A percentile compares a stretch with the other conserved stretches of the same genome.
Conservation (phyloP, 2,797 vertebrate species). For the Gobio occitaniae region DNA sequence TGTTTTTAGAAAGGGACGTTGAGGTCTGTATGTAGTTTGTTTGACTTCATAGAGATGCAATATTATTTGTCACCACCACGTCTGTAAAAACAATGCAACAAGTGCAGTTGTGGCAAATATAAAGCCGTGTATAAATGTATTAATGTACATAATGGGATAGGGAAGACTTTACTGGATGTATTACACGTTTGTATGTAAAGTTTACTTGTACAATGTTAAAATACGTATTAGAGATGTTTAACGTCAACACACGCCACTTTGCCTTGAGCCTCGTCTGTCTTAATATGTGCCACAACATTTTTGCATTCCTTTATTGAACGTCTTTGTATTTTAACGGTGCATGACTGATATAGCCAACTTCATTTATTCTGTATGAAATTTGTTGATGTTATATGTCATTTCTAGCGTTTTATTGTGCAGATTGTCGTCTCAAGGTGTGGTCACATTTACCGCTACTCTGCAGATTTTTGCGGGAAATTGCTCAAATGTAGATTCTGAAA, state of each 20-base stretch:
- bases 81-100: slow-evolving; percentile 31
- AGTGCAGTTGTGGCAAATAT: slow-evolving; percentile 37
- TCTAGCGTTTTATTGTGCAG: slow-evolving; percentile 33
- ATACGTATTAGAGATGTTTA: neutral
- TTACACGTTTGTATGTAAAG: slow-evolving; percentile 25
- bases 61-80: slow-evolving; percentile 15
- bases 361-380: slow-evolving; percentile 61
- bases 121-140: slow-evolving; percentile 36
- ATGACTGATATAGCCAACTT: slow-evolving; percentile 11
- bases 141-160: slow-evolving; percentile 10
- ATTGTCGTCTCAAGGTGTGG: neutral
- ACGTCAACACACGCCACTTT: slow-evolving; percentile 5
- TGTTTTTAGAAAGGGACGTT: slow-evolving; percentile 21
- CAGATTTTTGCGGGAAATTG: neutral
- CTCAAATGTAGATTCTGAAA: no score
- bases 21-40: slow-evolving; percentile 32
- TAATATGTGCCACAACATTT: slow-evolving; percentile 47
- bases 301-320: slow-evolving; percentile 29
- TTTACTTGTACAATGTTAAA: slow-evolving; percentile 35
- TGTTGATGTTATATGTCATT: slow-evolving; percentile 22
- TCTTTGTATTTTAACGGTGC: neutral
- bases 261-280: slow-evolving; percentile 8
- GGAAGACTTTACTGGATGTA: slow-evolving; percentile 1
- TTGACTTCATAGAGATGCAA: slow-evolving; percentile 23
- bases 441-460: neutral